Evolutionary conservation across 2,797 vertebrate species (phyloP), one percentile per base, ranked within the genome.

Genomic region (Sitta carolinensis): DNA sequence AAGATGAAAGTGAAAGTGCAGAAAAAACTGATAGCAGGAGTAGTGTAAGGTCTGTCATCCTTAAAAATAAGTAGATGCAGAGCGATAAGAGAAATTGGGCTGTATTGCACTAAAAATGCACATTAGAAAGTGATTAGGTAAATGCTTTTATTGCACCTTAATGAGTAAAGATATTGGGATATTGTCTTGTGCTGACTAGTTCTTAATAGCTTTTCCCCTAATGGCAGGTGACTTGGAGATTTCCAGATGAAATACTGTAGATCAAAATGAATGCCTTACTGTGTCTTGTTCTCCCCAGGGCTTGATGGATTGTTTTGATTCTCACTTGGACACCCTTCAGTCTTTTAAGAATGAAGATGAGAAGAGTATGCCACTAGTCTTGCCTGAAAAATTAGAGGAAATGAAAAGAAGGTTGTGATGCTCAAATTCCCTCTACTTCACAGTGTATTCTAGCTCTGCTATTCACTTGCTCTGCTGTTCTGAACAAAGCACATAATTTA

Each of bases 321-420:
- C 96, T 89, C 98, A 99, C 52, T 30, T 96, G 55, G 98, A 98
- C 83, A 97, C 85, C 74, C 98, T 99, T 91, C 98, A 98, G 92
- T 95, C 96, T 61, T 99, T 99, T 95, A 98, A 98, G 95, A 99
- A 99, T 90, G 70, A 94, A 95, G 98, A 99, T 72, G 98, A 98
- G 66, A 96, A 98, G 8, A 98, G 98, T 69, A 98, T 97, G 94
- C 97, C 97, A 9, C 90, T 98, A 94, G 98, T 99, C 50, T 98
- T 99, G 3, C 59, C 97, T 63, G 98, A 98, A 94, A 99, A 99
- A 95, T 93, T 99, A 94, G 98, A 99, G 27, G 99, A 99, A 96
- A 98, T 99, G 89, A 98, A 98, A 97, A 98, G 98, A 97, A 99
- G 99, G 99, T 98, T 70, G 93, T 95, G 67, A 42, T 84, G 20